Conservation (phyloP, 2,113 vertebrate genomes). For the Cyprinodon variegatus region DNA sequence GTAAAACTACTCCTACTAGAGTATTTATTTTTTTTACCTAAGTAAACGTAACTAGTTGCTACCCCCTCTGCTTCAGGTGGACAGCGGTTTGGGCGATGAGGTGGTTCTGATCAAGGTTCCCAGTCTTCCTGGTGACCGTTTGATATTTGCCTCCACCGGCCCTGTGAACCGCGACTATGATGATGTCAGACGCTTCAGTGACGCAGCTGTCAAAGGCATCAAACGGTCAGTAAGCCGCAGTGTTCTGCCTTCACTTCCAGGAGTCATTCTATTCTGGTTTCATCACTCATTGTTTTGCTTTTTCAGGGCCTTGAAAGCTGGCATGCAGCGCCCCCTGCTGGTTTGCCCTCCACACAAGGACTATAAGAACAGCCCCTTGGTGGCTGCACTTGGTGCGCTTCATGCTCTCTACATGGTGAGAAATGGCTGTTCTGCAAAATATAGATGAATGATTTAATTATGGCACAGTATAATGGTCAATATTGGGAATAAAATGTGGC, state of each 20-base stretch:
- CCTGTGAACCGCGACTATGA: slow-evolving; percentile 83
- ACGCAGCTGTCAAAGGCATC: slow-evolving; percentile 78
- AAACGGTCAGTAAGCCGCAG: slow-evolving; percentile 55
- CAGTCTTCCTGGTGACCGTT: slow-evolving; percentile 77
- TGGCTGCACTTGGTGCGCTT: slow-evolving; percentile 79
- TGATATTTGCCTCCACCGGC: slow-evolving; percentile 82
- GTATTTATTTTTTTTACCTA: too few species aligned
- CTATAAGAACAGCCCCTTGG: slow-evolving; percentile 72
- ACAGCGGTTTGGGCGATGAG: slow-evolving; percentile 70
- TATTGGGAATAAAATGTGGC: too few species aligned
- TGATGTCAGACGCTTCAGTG: slow-evolving; percentile 79
- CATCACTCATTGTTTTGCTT: neutral
- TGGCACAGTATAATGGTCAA: neutral
- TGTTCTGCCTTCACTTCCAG: neutral
- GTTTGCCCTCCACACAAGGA: slow-evolving; percentile 76
- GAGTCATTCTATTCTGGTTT: neutral
- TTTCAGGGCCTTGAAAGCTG: slow-evolving; percentile 80
- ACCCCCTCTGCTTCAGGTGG: slow-evolving; percentile 65
- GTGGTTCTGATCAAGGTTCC: slow-evolving; percentile 78
- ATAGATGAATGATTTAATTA: neutral
- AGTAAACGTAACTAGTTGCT: too few species aligned
- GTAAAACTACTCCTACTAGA: too few species aligned
- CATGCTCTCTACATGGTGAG: slow-evolving; percentile 83
- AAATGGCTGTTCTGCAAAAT: neutral
- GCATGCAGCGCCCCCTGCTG: slow-evolving; percentile 81